Evolutionary conservation across 2,113 vertebrate genomes (phyloP).

Genomic region (Carassius gibelio): DNA sequence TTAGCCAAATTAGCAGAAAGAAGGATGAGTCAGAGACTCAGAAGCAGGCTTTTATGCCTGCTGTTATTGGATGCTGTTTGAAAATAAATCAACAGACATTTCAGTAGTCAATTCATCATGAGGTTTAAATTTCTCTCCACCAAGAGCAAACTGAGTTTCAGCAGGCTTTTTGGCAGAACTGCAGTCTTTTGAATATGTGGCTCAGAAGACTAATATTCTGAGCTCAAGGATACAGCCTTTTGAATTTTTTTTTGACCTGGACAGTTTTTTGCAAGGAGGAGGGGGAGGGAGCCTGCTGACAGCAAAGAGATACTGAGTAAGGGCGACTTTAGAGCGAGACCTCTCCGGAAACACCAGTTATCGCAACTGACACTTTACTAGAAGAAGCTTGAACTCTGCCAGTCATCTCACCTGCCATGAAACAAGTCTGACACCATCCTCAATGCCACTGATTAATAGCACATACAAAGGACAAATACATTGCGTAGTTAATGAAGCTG

Average conservation of each 20-base stretch:
- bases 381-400: conserved; percentile 27
- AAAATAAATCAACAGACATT: conserved; percentile 37
- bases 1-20: conserved; percentile 36
- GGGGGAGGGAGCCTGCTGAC: conserved; percentile 1
- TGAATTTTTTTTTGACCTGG: conserved; percentile 20
- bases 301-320: conserved; percentile 34
- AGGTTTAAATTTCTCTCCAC: conserved; percentile 24
- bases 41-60: conserved; percentile 16
- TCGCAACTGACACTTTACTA: conserved; percentile 33
- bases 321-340: conserved; percentile 35
- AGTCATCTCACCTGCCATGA: conserved; percentile 38
- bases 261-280: conserved; percentile 5
- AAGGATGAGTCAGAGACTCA: conserved; percentile 5
- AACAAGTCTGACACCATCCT: neutral
- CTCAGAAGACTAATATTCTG: conserved; percentile 3
- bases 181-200: conserved; percentile 5
- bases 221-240: conserved; percentile 24
- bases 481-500: neutral
- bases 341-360: conserved; percentile 37
- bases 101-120: conserved; percentile 40
- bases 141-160: conserved; percentile 26
- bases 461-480: neutral
- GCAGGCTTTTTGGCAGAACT: conserved; percentile 8
- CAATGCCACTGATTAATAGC: neutral
- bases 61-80: conserved; percentile 21